Base-by-base conservation (phyloP, 2,113 vertebrate genomes). In the Balaeniceps rex region DNA sequence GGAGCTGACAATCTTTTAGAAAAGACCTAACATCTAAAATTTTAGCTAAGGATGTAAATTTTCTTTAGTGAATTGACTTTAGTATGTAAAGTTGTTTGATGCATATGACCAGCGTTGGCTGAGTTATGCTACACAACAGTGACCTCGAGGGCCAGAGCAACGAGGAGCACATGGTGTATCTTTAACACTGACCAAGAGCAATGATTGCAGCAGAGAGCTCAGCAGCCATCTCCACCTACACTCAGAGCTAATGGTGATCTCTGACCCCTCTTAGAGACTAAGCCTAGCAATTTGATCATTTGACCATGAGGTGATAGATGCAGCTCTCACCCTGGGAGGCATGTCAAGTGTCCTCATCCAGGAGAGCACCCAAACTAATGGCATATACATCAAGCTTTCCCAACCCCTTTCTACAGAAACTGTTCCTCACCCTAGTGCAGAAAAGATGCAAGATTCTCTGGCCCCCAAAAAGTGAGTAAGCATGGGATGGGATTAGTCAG, bases 371-470 rank as follows among this genome's bases (percentile, higher is more conserved):
- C 13, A 24, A 75, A 11, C 12, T 42, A 64, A 33, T 69, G 19
- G 7, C 29, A n/a, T 61, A 23, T 5, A 8, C 14, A 57, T 51
- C 68, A 74, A 91, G 18, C 17, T 79, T 57, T 36, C 28, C 25
- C 40, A 61, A 5, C 14, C 15, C 12, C 28, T n/a, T 85, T 63
- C 47, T 19, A 24, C 21, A 46, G 24, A 66, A 77, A 31, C 24
- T 51, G 21, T 19, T 13, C 3, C 8, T 3, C 7, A 16, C 6
- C 9, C 5, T 0, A 0, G 11, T 38, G 18, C 54, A 72, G 47
- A 52, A 86, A 58, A 82, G 47, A 18, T 34, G 25, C 5, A 42
- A 57, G 25, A 34, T 31, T 68, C 26, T 82, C 63, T 63, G 75
- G 17, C 24, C 31, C 13, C 44, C 52, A 28, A 86, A 51, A 9